A percentile compares a stretch with the other conserved stretches of the same genome.
These are phyloP conservation scores for Loripinus fragilis DNA, from an alignment of 2,888 invertebrate species.

Conservation along the genomic window DNA sequence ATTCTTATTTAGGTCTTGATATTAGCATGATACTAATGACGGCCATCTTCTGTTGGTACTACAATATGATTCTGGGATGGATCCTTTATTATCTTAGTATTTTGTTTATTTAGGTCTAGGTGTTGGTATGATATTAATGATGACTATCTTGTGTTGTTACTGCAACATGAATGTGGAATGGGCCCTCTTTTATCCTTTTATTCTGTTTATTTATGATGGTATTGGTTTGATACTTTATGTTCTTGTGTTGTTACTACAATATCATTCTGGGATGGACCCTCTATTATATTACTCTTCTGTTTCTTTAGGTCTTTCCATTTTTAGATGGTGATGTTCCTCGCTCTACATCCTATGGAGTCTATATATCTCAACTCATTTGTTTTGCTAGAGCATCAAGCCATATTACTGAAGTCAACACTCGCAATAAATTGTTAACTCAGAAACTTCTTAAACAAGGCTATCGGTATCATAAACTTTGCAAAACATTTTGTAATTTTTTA, in stretches of 20 bases:
- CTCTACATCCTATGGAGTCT: too few relatives aligned
- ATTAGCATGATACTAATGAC: slow-evolving; percentile 37
- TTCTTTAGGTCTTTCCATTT: too few relatives aligned
- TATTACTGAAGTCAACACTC: too few relatives aligned
- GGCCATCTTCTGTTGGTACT: slow-evolving; percentile 34
- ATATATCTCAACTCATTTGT: too few relatives aligned
- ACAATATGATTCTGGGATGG: slow-evolving; percentile 48
- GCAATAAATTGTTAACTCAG: too few relatives aligned
- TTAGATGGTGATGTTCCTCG: too few relatives aligned
- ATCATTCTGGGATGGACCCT: slow-evolving; percentile 50
- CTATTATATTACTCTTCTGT: slow-evolving; percentile 46
- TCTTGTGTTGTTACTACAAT: slow-evolving; percentile 42
- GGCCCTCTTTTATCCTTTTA: too few relatives aligned
- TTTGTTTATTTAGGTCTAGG: not conserved
- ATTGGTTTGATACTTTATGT: slow-evolving; percentile 34
- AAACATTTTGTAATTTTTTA: too few relatives aligned
- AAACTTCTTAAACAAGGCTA: too few relatives aligned
- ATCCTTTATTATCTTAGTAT: too few relatives aligned
- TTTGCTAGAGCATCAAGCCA: too few relatives aligned
- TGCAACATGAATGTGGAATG: not conserved
- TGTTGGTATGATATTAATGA: not conserved
- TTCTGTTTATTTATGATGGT: slow-evolving; percentile 39
- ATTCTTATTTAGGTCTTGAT: slow-evolving; percentile 43
- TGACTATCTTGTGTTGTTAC: not conserved
- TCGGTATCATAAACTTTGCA: too few relatives aligned